A percentile compares a stretch with the other conserved stretches of the same genome.
Conservation (phyloP, 2,113 vertebrate species). For the Oreocharis arfaki region DNA sequence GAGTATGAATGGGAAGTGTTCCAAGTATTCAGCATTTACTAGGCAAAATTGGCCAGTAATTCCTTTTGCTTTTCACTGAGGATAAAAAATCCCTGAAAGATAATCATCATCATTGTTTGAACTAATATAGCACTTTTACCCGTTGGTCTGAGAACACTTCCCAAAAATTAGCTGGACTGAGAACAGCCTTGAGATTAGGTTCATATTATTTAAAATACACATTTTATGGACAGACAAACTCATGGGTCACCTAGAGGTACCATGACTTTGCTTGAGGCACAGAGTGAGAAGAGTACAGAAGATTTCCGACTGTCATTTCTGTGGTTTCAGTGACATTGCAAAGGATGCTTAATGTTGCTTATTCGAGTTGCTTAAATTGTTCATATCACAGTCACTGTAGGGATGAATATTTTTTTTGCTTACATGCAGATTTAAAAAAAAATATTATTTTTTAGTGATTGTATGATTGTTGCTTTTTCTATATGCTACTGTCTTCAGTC, state of each 20-base stretch:
- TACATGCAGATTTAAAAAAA: background rate
- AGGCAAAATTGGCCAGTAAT: constrained; percentile 53
- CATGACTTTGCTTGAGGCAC: background rate
- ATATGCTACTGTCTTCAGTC: background rate
- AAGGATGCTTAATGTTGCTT: background rate
- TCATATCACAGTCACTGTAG: background rate
- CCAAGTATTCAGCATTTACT: constrained; percentile 58
- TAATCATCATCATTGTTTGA: constrained; percentile 46
- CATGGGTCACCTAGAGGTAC: background rate
- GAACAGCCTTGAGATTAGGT: background rate
- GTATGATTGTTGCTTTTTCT: background rate
- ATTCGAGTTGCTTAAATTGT: background rate
- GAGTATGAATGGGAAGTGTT: constrained; percentile 10
- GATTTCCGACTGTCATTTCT: background rate
- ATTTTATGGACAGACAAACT: constrained; percentile 1
- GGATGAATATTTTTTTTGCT: background rate
- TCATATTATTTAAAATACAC: constrained; percentile 11
- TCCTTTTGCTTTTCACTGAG: constrained; percentile 37
- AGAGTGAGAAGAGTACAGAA: background rate
- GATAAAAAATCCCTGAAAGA: constrained; percentile 51
- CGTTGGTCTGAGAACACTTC: constrained; percentile 15
- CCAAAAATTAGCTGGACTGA: background rate
- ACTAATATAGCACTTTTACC: constrained; percentile 25
- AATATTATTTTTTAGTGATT: background rate
- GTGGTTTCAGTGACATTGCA: background rate